phyloP scores from a whole-genome alignment of 2,888 invertebrate genomes.

The Nipponacmea schrenckii region DNA sequence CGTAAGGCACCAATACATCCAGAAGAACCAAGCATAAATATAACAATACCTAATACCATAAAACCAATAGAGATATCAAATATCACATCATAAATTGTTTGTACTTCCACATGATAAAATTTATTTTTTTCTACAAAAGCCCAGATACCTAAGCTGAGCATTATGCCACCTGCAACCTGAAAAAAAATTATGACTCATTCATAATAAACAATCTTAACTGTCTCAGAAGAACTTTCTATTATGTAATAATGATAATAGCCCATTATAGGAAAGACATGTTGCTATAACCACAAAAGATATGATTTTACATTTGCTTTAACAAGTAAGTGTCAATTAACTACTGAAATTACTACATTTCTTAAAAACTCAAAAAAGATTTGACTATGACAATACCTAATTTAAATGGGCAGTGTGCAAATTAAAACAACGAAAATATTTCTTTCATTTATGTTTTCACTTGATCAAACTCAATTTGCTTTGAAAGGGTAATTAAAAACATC shows the following conservation, averaged over 20 bases:
- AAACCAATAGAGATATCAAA: constrained; percentile 90
- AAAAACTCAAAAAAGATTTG: no score
- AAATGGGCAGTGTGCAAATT: no score
- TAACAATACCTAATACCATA: constrained; percentile 87
- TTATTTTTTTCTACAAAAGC: constrained; percentile 95
- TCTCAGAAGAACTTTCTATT: background rate
- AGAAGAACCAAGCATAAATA: constrained; percentile 93
- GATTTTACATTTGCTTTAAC: no score
- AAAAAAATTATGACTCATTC: constrained; percentile 26
- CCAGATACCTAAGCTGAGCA: constrained; percentile 88
- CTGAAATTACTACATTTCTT: no score
- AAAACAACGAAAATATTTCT: no score
- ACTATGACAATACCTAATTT: no score
- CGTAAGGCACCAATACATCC: constrained; percentile 91
- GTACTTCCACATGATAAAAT: constrained; percentile 72
- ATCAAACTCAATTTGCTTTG: no score
- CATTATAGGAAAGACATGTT: background rate
- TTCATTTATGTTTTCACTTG: no score
- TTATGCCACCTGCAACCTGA: constrained; percentile 86
- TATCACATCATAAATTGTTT: constrained; percentile 77
- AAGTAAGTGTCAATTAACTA: no score
- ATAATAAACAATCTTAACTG: background rate
- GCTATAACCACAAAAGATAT: no score
- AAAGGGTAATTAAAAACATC: no score
- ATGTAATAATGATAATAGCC: background rate